phyloP scores from a whole-genome alignment of 2,888 invertebrate species.

The Homarus gammarus region DNA sequence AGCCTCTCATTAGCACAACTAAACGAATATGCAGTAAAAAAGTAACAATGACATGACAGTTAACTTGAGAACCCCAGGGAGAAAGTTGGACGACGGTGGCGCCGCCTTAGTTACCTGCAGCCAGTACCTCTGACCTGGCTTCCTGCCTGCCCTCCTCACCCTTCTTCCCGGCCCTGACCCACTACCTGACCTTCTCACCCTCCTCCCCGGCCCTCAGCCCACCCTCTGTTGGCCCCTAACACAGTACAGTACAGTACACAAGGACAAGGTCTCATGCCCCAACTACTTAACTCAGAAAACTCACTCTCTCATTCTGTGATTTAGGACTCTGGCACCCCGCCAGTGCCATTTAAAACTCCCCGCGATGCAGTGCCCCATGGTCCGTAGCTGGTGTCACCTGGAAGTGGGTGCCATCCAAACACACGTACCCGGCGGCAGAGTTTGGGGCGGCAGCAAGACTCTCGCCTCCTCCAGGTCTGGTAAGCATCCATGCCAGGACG shows the following conservation, averaged over 20 bases:
- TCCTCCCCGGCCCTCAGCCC: not conserved
- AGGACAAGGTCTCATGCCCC: no score
- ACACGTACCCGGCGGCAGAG: no score
- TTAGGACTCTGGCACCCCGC: not conserved
- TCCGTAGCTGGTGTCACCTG: no score
- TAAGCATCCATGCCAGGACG: no score
- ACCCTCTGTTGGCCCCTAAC: no score
- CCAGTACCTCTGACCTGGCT: not conserved
- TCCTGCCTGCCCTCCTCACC: not conserved
- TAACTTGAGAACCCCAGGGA: not conserved
- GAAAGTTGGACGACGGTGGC: not conserved
- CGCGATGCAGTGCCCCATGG: not conserved
- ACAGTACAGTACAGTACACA: no score
- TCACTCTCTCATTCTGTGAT: no score
- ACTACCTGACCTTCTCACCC: not conserved
- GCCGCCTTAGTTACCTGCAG: not conserved
- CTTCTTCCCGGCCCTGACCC: not conserved
- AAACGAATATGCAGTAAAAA: conserved; percentile 23
- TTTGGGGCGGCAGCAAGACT: no score
- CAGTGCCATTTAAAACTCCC: not conserved
- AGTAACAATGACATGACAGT: not conserved
- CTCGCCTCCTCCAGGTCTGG: no score
- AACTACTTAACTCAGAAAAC: no score
- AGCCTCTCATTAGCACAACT: conserved; percentile 43
- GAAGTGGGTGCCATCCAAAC: no score